Evolutionary conservation across 2,888 invertebrate genomes (phyloP).

Genomic region (Rhingia campestris): DNA sequence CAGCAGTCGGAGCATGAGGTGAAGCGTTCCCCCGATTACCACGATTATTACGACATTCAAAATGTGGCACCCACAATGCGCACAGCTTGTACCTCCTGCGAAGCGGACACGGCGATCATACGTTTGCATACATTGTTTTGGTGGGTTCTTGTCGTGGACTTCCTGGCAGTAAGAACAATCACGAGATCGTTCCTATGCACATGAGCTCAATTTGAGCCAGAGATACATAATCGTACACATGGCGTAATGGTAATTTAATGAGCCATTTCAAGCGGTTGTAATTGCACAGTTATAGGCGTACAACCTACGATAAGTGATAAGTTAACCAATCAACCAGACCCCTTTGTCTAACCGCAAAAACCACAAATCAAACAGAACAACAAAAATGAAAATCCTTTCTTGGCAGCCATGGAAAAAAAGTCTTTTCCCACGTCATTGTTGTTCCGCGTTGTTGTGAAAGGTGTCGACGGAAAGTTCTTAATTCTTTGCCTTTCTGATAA

Average conservation of each 20-base stretch:
- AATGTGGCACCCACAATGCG: slow-evolving; percentile 72
- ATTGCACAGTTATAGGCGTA: slow-evolving; percentile 15
- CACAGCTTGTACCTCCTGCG: slow-evolving; percentile 60
- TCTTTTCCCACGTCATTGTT: slow-evolving; percentile 17
- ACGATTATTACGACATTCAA: slow-evolving; percentile 74
- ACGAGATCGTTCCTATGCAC: slow-evolving; percentile 40
- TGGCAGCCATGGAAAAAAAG: slow-evolving; percentile 5
- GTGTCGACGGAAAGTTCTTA: slow-evolving; percentile 58
- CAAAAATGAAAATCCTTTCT: neutral
- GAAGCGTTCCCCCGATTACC: slow-evolving; percentile 63
- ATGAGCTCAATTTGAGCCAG: slow-evolving; percentile 43
- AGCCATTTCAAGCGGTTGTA: slow-evolving; percentile 45
- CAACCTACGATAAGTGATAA: slow-evolving; percentile 29
- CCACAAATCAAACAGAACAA: slow-evolving; percentile 3
- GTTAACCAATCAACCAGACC: slow-evolving; percentile 16
- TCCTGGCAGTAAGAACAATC: slow-evolving; percentile 62
- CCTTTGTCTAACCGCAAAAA: slow-evolving; percentile 34
- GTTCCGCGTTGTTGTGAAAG: slow-evolving; percentile 7
- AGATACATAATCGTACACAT: slow-evolving; percentile 47
- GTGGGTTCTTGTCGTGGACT: slow-evolving; percentile 57
- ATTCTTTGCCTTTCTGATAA: slow-evolving; percentile 54
- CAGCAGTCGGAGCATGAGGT: slow-evolving; percentile 38
- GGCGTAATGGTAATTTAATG: slow-evolving; percentile 71
- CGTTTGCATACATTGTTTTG: slow-evolving; percentile 25
- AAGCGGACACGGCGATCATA: slow-evolving; percentile 54